Evolutionary conservation across 2,797 vertebrate species (phyloP).

Genomic region (Myotis daubentonii): DNA sequence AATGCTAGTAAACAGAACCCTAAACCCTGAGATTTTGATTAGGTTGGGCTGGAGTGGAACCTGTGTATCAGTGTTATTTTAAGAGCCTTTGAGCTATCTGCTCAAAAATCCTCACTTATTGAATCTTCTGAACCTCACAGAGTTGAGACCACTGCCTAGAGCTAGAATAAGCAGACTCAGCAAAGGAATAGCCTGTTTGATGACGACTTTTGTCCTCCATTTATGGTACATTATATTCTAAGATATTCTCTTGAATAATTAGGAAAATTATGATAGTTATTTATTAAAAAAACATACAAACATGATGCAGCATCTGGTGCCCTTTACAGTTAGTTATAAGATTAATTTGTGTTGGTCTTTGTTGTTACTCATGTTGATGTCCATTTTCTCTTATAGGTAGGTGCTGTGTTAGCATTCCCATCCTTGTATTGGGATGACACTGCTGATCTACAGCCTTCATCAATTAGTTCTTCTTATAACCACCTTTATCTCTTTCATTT

Average conservation of each 20-base stretch:
- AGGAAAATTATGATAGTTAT: conserved; percentile 11
- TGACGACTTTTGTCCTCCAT: conserved; percentile 14
- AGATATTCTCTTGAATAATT: conserved; percentile 52
- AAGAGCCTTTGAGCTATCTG: background rate
- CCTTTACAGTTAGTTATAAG: conserved; percentile 39
- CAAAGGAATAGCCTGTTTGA: conserved; percentile 19
- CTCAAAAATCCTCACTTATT: background rate
- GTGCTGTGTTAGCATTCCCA: conserved; percentile 93
- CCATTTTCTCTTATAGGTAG: conserved; percentile 88
- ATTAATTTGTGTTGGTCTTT: conserved; percentile 40
- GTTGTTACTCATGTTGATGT: background rate
- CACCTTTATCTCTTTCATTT: conserved; percentile 95
- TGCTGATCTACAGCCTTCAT: conserved; percentile 94
- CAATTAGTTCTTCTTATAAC: conserved; percentile 94
- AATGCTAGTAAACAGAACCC: background rate
- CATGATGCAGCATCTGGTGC: background rate
- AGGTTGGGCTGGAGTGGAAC: background rate
- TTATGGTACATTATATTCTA: conserved; percentile 37
- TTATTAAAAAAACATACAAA: background rate
- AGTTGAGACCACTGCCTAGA: background rate
- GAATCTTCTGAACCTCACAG: conserved; percentile 10
- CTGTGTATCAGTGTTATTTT: conserved; percentile 23
- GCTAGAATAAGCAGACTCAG: conserved; percentile 17
- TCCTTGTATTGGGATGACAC: conserved; percentile 96
- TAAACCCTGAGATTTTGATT: background rate